Percentiles rank a stretch among this genome's conserved stretches.
These are phyloP conservation scores for Zaprionus nigranus DNA, from an alignment of 1,140 invertebrate genomes.

Conservation along the genomic window DNA sequence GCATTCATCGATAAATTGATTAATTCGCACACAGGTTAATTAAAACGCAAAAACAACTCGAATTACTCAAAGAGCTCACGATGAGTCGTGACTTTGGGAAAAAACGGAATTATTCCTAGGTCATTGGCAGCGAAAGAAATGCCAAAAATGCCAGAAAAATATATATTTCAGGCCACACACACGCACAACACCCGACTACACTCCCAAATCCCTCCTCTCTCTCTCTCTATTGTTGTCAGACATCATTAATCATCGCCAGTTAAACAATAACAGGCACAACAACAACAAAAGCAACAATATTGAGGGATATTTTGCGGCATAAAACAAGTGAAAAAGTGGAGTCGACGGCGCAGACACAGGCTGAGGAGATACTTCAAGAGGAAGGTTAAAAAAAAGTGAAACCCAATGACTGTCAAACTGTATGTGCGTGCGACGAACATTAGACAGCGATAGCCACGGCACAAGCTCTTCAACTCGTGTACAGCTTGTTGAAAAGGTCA, in stretches of 20 bases:
- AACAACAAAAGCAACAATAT: no score
- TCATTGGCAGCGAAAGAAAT: constrained; percentile 66
- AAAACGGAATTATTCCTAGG: constrained; percentile 59
- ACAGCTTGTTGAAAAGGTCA: constrained; percentile 68
- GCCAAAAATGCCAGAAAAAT: constrained; percentile 53
- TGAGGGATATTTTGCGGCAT: constrained; percentile 32
- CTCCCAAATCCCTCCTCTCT: background rate
- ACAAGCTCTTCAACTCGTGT: constrained; percentile 24
- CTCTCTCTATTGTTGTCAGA: constrained; percentile 28
- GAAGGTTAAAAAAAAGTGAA: constrained; percentile 60
- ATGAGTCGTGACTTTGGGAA: background rate
- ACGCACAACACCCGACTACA: background rate
- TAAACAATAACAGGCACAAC: constrained; percentile 66
- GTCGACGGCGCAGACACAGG: constrained; percentile 4
- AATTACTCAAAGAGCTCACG: constrained; percentile 6
- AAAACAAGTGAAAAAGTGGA: constrained; percentile 63
- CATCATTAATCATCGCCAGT: constrained; percentile 77
- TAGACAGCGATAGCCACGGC: constrained; percentile 1
- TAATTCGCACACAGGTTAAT: background rate
- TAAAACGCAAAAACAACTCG: constrained; percentile 7
- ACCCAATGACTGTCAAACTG: constrained; percentile 68
- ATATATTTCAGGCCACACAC: constrained; percentile 34
- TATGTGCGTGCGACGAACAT: constrained; percentile 50
- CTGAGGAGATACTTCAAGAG: background rate
- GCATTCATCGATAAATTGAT: background rate